These are phyloP conservation scores for Sebastes steindachneri DNA, from an alignment of 2,797 vertebrate species.

Conservation along the genomic window DNA sequence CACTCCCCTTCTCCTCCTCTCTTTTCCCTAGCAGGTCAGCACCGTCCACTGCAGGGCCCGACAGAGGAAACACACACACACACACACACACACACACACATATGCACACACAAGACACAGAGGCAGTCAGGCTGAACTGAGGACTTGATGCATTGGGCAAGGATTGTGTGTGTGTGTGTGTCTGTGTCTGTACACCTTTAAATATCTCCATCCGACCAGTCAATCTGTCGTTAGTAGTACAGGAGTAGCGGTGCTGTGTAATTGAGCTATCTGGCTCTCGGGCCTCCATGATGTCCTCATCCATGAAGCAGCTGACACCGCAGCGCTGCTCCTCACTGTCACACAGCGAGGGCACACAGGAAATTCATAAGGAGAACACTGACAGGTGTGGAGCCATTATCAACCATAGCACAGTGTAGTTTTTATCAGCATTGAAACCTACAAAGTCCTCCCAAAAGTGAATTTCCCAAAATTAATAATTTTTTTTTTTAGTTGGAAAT, in stretches of 20 bases:
- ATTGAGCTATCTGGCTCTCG: constrained; percentile 71
- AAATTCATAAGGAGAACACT: constrained; percentile 58
- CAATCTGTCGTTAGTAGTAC: constrained; percentile 72
- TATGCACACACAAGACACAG: constrained; percentile 26
- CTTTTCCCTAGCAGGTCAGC: constrained; percentile 82
- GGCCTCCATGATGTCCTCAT: constrained; percentile 72
- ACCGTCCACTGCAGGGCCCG: constrained; percentile 69
- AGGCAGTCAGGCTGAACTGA: constrained; percentile 79
- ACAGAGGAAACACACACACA: constrained; percentile 51
- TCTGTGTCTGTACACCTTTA: constrained; percentile 50
- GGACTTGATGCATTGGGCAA: constrained; percentile 53
- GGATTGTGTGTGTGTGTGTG: constrained; percentile 37
- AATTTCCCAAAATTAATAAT: constrained; percentile 8
- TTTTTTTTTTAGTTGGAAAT: not conserved
- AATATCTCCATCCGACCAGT: constrained; percentile 71
- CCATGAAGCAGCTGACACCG: constrained; percentile 72
- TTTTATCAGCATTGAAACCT: constrained; percentile 3
- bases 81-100: not conserved
- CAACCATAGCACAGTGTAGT: constrained; percentile 12
- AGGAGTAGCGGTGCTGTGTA: constrained; percentile 60
- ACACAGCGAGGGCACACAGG: constrained; percentile 43
- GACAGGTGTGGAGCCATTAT: constrained; percentile 62
- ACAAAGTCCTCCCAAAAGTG: not conserved
- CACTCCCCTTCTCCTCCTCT: constrained; percentile 80
- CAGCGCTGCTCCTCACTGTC: constrained; percentile 57